Base-by-base conservation (phyloP, 1,140 invertebrate species). In the Leptestheria dahalacensis region DNA sequence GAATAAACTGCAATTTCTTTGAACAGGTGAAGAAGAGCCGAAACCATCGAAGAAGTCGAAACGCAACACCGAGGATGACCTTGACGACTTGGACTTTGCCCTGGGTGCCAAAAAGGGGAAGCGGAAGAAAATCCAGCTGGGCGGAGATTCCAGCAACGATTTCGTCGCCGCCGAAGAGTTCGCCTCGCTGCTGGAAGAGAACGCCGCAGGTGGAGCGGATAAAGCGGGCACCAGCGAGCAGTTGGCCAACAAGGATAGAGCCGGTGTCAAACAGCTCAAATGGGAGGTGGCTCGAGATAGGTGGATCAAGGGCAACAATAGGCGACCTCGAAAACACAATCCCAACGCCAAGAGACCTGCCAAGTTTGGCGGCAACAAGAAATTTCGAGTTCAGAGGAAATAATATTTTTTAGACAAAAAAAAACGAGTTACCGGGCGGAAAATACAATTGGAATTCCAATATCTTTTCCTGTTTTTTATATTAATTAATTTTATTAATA, bases 161-260 rank as follows among this genome's bases (percentile, higher is more conserved):
- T 63, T 63, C 12, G 62, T 57, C 4, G 63, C 62, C 25, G 63
- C 62, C 25, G 52, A 62, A 54, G 61, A 70, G 67, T 73, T 73
- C 66, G 62, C 70, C 20, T 63, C 65, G 52, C 21, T 73, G 21
- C 65, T 73, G 46, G 71, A 73, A 61, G 68, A 68, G 11, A 66
- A 67, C 49, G 62, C 61, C 1, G 65, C 62, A 12, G 60, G 59
- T 28, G 62, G 62, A 23, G 58, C 65, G 18, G 64, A 68, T 49
- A 64, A 62, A 52, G 65, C 62, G 23, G 68, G 69, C 25, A 57
- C 64, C 20, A 52, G 65, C 4, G 61, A 65, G 24, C 64, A 62
- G 12, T 60, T 67, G 10, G 62, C 66, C 10, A 67, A 66, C 57
- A 62, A 56, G 25, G 66, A 67, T 47, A 64, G 61, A 25, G 59